Base-by-base conservation (phyloP, 2,113 vertebrate genomes). In the Pavo muticus region DNA sequence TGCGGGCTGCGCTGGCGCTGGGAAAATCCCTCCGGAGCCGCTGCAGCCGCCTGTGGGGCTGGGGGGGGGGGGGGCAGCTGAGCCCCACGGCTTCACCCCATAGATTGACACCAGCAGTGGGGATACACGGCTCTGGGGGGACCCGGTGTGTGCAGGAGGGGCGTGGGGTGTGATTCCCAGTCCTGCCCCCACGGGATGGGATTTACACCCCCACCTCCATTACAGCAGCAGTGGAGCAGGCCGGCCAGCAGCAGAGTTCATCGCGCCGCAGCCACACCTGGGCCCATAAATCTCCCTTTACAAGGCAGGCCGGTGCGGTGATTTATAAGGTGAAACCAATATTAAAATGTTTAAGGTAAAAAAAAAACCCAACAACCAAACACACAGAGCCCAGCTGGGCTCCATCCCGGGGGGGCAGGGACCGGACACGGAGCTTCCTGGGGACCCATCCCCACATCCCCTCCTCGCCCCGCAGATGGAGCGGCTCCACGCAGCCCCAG, bases 291-390 rank as follows among this genome's bases (percentile, higher is more conserved):
- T 92, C 91, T 89, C 59, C 74, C 65, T 30, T 68, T 4, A 24
- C 56, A 2, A 68, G 85, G 82, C 70, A 57, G 90, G 56, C 35
- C 6, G 4, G 35, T 24, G 18, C 8, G 32, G 44, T 84, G 95
- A 96, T 93, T 96, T 95, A 93, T 79, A 88, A 14, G 15, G 93
- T 40, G 92, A 72, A 92, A 86, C 45, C 74, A 95, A 92, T 69
- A 95, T 54, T 48, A 42, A 82, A 47, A 23, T 3, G 13, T 78
- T 94, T 30, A 42, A 87, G 59, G 1, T 14, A 29, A 45, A 48
- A 50, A 82, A 79, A 20, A 14, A 45, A 56, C 23, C 6, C 27
- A 54, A 54, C 25, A 54, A 29, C 14, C 25, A 29, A 54, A 54
- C 9, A 6, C 52, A 30, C 52, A 54, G 52, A 56, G 25, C 25